Base-by-base conservation (phyloP, 2,888 invertebrate genomes). In the Stenodera caucasica region DNA sequence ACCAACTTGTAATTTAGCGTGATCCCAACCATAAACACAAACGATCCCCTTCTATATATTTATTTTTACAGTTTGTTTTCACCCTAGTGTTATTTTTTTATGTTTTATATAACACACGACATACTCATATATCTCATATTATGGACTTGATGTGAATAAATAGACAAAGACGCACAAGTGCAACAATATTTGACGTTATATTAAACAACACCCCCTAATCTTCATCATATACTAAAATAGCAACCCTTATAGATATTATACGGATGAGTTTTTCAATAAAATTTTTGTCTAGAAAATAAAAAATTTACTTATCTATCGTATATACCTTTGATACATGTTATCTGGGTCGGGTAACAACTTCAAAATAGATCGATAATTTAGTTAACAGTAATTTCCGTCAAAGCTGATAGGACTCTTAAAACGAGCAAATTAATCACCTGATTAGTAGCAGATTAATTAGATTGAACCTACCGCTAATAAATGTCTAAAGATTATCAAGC, bases 31-130 rank as follows among this genome's bases (percentile, higher is more conserved):
- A 63, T 66, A 66, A 64, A 65, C 60, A 58, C 59, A 67, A 67
- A 67, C 66, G 65, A 61, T 67, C 62, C 63, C 62, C 15, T 65
- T 65, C 65, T 59, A n/a, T n/a, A n/a, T 67, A 66, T 67, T 67
- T 67, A 40, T 67, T 69, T 67, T 67, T 67, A 67, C 67, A 66
- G 67, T 67, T 67, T 69, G 64, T 64, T 69, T 65, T 63, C 63
- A 65, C 64, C 65, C 67, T 59, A 62, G 55, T 62, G 67, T 64
- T 66, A 65, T 15, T 40, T 69, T 67, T 69, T 67, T 63, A 68
- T 69, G 62, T 65, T 68, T 68, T 67, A 68, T 67, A 67, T 63
- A 64, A 69, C 67, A 67, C 69, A 69, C 67, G 55, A 63, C 58
- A 59, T 59, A 53, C 59, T 53, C 58, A 26, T 50, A 50, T 14